Conservation (phyloP, 2,113 vertebrate species). For the Mixornis gularis region DNA sequence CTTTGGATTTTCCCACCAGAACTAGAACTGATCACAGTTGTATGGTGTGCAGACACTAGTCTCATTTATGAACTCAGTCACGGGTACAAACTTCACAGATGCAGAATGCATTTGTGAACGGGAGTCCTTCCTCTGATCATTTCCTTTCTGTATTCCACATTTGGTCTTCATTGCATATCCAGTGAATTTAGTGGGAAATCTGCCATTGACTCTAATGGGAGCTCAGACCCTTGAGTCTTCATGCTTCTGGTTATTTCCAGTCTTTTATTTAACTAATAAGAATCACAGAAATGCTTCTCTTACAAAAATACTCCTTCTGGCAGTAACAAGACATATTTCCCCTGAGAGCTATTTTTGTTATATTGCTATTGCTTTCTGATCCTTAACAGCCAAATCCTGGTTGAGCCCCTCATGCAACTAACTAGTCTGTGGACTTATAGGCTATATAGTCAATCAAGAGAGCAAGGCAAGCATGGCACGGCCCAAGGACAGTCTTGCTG, state of each 20-base stretch:
- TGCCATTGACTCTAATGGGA: neutral
- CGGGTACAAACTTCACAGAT: neutral
- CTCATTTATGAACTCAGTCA: neutral
- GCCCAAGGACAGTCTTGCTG: neutral
- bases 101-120: neutral
- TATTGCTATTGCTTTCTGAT: conserved; percentile 46
- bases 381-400: neutral
- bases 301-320: conserved; percentile 35
- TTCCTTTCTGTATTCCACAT: neutral
- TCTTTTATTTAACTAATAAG: conserved; percentile 37
- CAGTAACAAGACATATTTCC: conserved; percentile 33
- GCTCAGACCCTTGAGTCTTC: neutral
- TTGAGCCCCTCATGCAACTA: neutral
- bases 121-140: neutral
- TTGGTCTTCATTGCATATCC: neutral
- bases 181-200: neutral
- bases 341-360: conserved; percentile 16
- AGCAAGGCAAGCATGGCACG: neutral
- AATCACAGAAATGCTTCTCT: conserved; percentile 34
- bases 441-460: neutral
- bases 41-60: neutral
- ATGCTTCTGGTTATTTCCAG: conserved; percentile 41
- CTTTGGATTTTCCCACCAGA: neutral
- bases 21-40: neutral
- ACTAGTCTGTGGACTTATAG: neutral